phyloP scores from a whole-genome alignment of 92 coral and sea anemone species.

The Scolanthus callimorphus region DNA sequence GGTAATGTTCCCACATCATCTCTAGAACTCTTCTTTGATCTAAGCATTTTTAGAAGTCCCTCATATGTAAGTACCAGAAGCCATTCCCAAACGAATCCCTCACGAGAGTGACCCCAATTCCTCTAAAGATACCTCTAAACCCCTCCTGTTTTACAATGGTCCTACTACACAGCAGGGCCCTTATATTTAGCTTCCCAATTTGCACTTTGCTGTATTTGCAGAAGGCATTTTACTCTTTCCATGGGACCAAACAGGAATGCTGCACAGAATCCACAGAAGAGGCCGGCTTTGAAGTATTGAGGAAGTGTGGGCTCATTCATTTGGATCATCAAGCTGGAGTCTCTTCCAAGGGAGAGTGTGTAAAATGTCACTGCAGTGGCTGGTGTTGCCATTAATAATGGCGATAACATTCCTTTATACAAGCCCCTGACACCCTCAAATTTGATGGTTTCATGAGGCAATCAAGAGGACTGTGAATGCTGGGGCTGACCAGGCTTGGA shows the following conservation, averaged over 20 bases:
- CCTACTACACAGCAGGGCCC: too few relatives aligned
- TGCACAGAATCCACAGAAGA: constrained; percentile 47
- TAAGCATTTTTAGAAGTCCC: constrained; percentile 37
- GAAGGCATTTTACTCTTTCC: constrained; percentile 71
- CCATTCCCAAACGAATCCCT: constrained; percentile 61
- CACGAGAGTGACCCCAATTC: constrained; percentile 43
- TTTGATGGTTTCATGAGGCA: constrained; percentile 61
- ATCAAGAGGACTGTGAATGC: constrained; percentile 57
- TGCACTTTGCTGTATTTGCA: constrained; percentile 67
- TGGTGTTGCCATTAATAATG: constrained; percentile 68
- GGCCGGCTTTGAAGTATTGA: constrained; percentile 67
- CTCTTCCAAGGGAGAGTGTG: constrained; percentile 73
- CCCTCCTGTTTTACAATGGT: too few relatives aligned
- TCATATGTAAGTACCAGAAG: constrained; percentile 78
- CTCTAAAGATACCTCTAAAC: constrained; percentile 69
- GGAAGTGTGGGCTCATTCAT: constrained; percentile 38
- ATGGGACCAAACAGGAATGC: constrained; percentile 55
- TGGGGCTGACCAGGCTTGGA: constrained; percentile 16
- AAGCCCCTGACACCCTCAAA: constrained; percentile 67
- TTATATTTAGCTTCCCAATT: too few relatives aligned
- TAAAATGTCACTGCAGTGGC: constrained; percentile 62
- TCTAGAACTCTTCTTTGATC: constrained; percentile 57
- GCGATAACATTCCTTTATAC: constrained; percentile 79
- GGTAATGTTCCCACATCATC: constrained; percentile 61
- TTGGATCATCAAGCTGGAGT: constrained; percentile 53